These are phyloP conservation scores for Clostera curtula DNA, from an alignment of 2,888 invertebrate species.

Conservation along the genomic window DNA sequence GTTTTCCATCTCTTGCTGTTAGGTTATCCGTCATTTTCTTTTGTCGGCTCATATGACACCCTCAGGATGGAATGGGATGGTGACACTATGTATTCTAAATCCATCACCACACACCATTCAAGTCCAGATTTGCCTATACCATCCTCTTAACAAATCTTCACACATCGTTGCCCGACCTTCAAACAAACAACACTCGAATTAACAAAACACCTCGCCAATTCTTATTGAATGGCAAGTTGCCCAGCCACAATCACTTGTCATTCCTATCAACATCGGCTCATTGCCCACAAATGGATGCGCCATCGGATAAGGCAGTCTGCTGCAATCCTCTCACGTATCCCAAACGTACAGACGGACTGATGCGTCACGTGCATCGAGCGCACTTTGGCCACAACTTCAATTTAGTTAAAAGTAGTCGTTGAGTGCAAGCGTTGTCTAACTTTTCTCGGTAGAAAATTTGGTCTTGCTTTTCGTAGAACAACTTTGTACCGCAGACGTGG, in stretches of 20 bases:
- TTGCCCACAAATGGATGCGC: constrained; percentile 36
- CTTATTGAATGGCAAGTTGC: constrained; percentile 13
- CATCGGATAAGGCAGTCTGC: constrained; percentile 37
- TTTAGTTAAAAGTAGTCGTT: constrained; percentile 67
- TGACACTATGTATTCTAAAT: no score
- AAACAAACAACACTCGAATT: no score
- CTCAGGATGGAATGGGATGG: no score
- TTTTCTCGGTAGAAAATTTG: constrained; percentile 38
- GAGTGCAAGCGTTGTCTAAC: constrained; percentile 56
- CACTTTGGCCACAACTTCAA: constrained; percentile 62
- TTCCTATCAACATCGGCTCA: constrained; percentile 32
- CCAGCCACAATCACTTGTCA: constrained; percentile 39
- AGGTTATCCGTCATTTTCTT: no score
- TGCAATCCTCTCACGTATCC: constrained; percentile 60
- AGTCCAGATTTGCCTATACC: no score
- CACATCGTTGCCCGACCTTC: no score
- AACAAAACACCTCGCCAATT: no score
- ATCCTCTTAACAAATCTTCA: no score
- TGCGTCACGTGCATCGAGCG: constrained; percentile 52
- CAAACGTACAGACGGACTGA: constrained; percentile 50
- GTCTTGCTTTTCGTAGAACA: constrained; percentile 36
- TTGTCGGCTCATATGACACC: no score
- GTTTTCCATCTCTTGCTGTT: no score
- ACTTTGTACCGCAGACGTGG: constrained; percentile 32
- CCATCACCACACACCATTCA: no score